A percentile compares a stretch with the other conserved stretches of the same genome.
phyloP scores from a whole-genome alignment of 1,140 invertebrate genomes.

The Limonius californicus region DNA sequence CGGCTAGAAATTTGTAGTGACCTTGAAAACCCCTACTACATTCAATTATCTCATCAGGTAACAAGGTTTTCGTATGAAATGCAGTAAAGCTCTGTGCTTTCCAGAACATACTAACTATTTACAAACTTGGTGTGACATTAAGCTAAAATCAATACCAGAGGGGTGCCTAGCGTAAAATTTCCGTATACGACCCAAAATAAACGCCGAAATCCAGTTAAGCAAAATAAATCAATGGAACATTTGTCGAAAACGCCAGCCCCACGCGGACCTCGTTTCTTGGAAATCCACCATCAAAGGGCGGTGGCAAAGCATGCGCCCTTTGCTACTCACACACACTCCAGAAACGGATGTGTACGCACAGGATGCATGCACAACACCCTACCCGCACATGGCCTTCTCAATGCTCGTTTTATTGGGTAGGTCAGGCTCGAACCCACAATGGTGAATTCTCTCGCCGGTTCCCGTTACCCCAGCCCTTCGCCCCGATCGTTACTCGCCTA shows the following conservation, averaged over 20 bases:
- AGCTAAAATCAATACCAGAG: slow-evolving; percentile 12
- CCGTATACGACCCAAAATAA: too few species aligned
- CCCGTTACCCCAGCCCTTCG: neutral
- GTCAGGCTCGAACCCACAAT: slow-evolving; percentile 1
- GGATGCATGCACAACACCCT: neutral
- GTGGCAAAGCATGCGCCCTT: slow-evolving; percentile 21
- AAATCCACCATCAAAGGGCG: slow-evolving; percentile 18
- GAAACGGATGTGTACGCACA: neutral
- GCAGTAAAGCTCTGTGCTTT: too few species aligned
- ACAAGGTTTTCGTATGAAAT: too few species aligned
- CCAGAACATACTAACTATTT: too few species aligned
- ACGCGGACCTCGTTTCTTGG: slow-evolving; percentile 12
- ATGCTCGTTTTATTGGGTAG: slow-evolving; percentile 1
- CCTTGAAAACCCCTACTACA: too few species aligned
- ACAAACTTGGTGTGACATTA: too few species aligned
- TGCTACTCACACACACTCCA: neutral
- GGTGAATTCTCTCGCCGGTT: neutral
- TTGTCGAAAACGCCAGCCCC: slow-evolving; percentile 12
- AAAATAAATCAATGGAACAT: slow-evolving; percentile 21
- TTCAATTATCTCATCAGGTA: too few species aligned
- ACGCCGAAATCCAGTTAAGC: neutral
- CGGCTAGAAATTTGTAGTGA: too few species aligned
- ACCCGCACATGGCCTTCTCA: slow-evolving; percentile 3
- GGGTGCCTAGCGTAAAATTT: neutral
- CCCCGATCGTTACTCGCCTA: too few species aligned